Conservation (phyloP, 2,797 vertebrate species). For the Chelon auratus region DNA sequence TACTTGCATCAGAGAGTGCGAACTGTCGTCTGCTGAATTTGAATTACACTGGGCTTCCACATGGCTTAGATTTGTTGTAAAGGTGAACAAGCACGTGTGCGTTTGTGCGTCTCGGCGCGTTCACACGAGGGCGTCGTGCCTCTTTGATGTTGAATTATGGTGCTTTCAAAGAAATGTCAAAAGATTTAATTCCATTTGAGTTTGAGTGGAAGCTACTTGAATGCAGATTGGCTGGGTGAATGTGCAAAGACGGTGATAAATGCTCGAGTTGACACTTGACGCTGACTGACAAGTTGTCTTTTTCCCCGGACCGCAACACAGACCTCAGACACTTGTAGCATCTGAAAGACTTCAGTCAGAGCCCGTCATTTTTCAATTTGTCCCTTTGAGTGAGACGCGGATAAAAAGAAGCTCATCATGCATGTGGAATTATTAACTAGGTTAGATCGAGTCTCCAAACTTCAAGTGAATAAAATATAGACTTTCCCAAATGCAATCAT, state of each 20-base stretch:
- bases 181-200: slow-evolving; percentile 41
- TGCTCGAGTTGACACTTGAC: slow-evolving; percentile 52
- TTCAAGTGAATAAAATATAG: not conserved
- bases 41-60: slow-evolving; percentile 11
- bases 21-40: slow-evolving; percentile 36
- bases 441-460: slow-evolving; percentile 4
- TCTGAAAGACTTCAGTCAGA: slow-evolving; percentile 36
- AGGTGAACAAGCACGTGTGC: slow-evolving; percentile 10
- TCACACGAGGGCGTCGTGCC: not conserved
- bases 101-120: slow-evolving; percentile 3
- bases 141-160: slow-evolving; percentile 58
- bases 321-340: slow-evolving; percentile 27
- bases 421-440: not conserved
- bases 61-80: slow-evolving; percentile 6
- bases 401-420: not conserved
- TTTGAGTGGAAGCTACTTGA: slow-evolving; percentile 23
- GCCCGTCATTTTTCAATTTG: slow-evolving; percentile 30
- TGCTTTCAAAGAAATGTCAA: slow-evolving; percentile 43
- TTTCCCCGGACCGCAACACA: slow-evolving; percentile 20
- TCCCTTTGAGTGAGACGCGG: slow-evolving; percentile 17
- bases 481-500: not conserved
- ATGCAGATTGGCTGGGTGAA: slow-evolving; percentile 31
- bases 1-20: slow-evolving; percentile 30
- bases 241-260: slow-evolving; percentile 46
- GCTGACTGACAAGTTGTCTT: slow-evolving; percentile 51